Conservation (phyloP, 2,797 vertebrate species). For the Bucorvus abyssinicus region DNA sequence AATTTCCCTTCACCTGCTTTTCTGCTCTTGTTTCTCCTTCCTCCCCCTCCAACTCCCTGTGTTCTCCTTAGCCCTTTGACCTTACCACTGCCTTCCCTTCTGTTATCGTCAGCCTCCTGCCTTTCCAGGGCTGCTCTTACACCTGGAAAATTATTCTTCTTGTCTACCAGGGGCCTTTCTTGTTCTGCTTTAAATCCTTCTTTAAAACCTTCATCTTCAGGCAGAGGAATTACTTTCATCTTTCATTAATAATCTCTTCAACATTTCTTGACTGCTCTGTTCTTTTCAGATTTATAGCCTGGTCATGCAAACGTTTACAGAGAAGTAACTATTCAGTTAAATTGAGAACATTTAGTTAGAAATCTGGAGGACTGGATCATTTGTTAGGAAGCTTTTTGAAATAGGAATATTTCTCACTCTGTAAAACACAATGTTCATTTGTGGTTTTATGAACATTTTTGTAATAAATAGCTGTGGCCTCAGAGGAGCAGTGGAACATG, state of each 20-base stretch:
- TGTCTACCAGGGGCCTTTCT: background rate
- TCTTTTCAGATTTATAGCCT: conserved; percentile 32
- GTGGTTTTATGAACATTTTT: background rate
- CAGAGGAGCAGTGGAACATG: background rate
- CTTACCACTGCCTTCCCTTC: background rate
- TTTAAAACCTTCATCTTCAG: background rate
- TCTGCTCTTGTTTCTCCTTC: conserved; percentile 12
- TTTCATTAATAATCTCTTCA: conserved; percentile 32
- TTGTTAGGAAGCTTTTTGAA: conserved; percentile 1
- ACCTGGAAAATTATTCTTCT: background rate
- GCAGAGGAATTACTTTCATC: background rate
- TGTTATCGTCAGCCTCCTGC: background rate
- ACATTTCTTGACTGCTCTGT: background rate
- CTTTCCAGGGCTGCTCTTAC: background rate
- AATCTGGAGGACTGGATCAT: background rate
- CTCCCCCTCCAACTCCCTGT: background rate
- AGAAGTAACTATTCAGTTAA: background rate
- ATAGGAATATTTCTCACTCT: conserved; percentile 5
- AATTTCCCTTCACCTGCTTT: conserved; percentile 49
- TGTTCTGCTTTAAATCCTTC: conserved; percentile 14
- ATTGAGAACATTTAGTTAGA: conserved; percentile 6
- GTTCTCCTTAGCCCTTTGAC: conserved; percentile 22
- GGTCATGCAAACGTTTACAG: background rate
- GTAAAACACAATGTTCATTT: conserved; percentile 17
- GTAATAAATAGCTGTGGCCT: conserved; percentile 16